Conservation (phyloP, 2,888 invertebrate species). For the Amphimallon solstitiale region DNA sequence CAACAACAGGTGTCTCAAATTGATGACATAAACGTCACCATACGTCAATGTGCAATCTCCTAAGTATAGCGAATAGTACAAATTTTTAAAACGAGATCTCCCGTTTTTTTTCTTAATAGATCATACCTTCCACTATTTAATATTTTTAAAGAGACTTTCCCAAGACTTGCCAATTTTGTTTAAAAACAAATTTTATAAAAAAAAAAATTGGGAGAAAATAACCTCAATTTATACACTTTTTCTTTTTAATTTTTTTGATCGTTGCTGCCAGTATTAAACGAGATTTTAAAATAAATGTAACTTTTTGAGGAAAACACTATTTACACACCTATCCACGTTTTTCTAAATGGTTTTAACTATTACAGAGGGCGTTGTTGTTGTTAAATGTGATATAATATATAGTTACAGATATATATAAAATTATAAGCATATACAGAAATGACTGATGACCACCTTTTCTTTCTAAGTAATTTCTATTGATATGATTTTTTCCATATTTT, state of each 20-base stretch:
- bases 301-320: not conserved
- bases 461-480: no score
- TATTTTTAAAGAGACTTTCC: no score
- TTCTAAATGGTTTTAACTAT: not conserved
- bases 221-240: no score
- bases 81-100: not conserved
- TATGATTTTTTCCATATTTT: no score
- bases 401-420: not conserved
- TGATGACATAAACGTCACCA: constrained; percentile 44
- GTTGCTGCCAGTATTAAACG: constrained; percentile 4
- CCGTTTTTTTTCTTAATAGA: not conserved
- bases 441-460: not conserved
- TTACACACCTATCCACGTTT: not conserved
- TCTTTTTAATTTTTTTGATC: not conserved
- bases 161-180: no score
- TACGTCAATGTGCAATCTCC: constrained; percentile 45
- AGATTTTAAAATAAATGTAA: not conserved
- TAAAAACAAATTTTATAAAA: not conserved
- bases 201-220: not conserved
- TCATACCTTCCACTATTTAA: no score
- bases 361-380: constrained; percentile 13
- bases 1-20: constrained; percentile 55
- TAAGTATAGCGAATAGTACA: constrained; percentile 28
- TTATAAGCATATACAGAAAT: not conserved
- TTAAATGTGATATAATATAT: constrained; percentile 17